Conservation (phyloP, 2,113 vertebrate genomes). For the Poecilia latipinna region DNA sequence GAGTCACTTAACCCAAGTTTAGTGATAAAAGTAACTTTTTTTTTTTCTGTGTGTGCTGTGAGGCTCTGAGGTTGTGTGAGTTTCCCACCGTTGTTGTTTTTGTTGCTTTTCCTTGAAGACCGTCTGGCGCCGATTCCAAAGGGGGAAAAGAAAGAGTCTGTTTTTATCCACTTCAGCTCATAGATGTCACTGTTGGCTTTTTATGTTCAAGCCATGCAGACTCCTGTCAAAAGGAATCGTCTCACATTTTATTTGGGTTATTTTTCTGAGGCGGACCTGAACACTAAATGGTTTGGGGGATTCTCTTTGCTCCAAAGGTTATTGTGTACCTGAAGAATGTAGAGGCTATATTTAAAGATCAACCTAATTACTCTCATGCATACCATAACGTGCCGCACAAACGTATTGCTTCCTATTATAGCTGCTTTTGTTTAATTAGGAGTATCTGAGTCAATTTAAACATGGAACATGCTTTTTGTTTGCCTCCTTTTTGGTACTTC, state of each 20-base stretch:
- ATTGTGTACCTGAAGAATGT: constrained; percentile 4
- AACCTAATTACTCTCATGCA: constrained; percentile 1
- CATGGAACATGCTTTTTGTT: too few relatives aligned
- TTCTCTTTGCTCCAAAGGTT: background rate
- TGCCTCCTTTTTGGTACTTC: too few relatives aligned
- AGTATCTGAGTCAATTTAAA: background rate
- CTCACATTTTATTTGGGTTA: constrained; percentile 11
- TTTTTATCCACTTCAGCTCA: constrained; percentile 18
- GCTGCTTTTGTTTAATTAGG: background rate
- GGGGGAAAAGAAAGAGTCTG: constrained; percentile 14
- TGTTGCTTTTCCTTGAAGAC: constrained; percentile 18
- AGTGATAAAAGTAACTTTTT: background rate
- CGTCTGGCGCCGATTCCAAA: constrained; percentile 3
- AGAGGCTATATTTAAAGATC: constrained; percentile 22
- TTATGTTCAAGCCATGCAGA: constrained; percentile 19
- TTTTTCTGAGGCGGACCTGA: constrained; percentile 5
- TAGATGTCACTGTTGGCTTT: constrained; percentile 35
- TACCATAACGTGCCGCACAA: background rate
- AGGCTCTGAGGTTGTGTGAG: constrained; percentile 4
- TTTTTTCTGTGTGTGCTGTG: background rate
- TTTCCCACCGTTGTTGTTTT: constrained; percentile 29
- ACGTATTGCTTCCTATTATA: too few relatives aligned
- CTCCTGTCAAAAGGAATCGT: constrained; percentile 10
- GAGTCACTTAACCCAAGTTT: constrained; percentile 18
- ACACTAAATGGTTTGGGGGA: constrained; percentile 7